A percentile compares a stretch with the other conserved stretches of the same genome.
Evolutionary conservation across 2,888 invertebrate genomes (phyloP).

Genomic region (Hyposoter didymator): DNA sequence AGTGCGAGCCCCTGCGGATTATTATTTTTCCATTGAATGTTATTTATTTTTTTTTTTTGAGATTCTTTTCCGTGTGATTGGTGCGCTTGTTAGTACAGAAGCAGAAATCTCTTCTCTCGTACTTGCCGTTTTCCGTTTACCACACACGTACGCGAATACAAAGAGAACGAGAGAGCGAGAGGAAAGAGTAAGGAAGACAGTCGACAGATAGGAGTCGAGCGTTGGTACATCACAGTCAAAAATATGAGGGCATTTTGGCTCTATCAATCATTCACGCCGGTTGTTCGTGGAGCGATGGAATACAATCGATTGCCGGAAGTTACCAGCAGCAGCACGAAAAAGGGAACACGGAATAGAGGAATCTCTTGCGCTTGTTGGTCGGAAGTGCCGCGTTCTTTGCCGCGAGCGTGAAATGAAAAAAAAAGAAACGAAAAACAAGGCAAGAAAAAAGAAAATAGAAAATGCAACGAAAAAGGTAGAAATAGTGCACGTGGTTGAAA

Average conservation of each 20-base stretch:
- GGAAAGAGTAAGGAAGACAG: not conserved
- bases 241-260: slow-evolving; percentile 25
- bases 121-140: slow-evolving; percentile 11
- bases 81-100: slow-evolving; percentile 17
- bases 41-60: not conserved
- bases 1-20: not conserved
- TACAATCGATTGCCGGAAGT: slow-evolving; percentile 67
- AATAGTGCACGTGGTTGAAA: slow-evolving; percentile 48
- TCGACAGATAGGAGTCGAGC: slow-evolving; percentile 5
- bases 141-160: not conserved
- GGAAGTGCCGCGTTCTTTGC: slow-evolving; percentile 57
- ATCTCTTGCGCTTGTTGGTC: slow-evolving; percentile 42
- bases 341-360: slow-evolving; percentile 40
- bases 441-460: slow-evolving; percentile 17
- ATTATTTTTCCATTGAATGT: not conserved
- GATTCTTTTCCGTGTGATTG: not conserved
- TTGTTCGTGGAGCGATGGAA: slow-evolving; percentile 24
- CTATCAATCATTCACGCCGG: slow-evolving; percentile 50
- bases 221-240: slow-evolving; percentile 5
- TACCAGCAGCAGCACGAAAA: slow-evolving; percentile 31
- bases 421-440: not conserved
- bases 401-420: slow-evolving; percentile 41
- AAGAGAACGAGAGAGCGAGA: not conserved
- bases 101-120: not conserved
- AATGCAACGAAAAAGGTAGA: slow-evolving; percentile 18